Percentiles rank a stretch among this genome's conserved stretches.
Conservation (phyloP, 35 echinoderm and acorn worm genomes). For the Heliocidaris tuberculata region DNA sequence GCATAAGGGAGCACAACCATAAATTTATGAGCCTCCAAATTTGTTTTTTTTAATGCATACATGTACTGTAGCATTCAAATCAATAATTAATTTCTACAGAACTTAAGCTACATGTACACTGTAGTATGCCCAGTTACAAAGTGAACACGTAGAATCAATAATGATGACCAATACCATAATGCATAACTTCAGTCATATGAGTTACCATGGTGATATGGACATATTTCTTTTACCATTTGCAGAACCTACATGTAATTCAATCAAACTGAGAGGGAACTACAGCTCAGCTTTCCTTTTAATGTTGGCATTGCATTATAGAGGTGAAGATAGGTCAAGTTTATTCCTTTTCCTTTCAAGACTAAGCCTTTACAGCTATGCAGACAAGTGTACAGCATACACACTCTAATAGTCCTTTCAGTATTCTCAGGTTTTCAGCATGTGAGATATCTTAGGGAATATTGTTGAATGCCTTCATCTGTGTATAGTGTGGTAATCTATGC, state of each 20-base stretch:
- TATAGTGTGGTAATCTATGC: not conserved
- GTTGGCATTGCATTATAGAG: constrained; percentile 10
- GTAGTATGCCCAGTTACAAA: not conserved
- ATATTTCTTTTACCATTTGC: not conserved
- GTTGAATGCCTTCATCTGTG: not conserved
- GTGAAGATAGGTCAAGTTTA: constrained; percentile 9
- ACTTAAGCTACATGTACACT: not conserved
- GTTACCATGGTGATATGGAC: not conserved
- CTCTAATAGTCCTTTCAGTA: not conserved
- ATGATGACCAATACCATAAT: too few relatives aligned
- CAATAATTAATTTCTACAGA: too few relatives aligned
- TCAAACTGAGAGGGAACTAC: not conserved
- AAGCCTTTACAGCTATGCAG: constrained; percentile 7
- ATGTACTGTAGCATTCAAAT: too few relatives aligned
- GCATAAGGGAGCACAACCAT: too few relatives aligned
- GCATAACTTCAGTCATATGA: not conserved
- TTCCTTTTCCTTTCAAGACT: not conserved
- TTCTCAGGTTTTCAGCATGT: not conserved
- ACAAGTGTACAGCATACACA: not conserved
- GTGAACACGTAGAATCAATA: too few relatives aligned
- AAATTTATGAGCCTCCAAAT: too few relatives aligned
- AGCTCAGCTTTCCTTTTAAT: constrained; percentile 17
- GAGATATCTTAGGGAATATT: not conserved
- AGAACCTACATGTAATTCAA: not conserved
- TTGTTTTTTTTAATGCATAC: too few relatives aligned